Base-by-base conservation (phyloP, 1,140 invertebrate species). In the Drosophila aff. region DNA sequence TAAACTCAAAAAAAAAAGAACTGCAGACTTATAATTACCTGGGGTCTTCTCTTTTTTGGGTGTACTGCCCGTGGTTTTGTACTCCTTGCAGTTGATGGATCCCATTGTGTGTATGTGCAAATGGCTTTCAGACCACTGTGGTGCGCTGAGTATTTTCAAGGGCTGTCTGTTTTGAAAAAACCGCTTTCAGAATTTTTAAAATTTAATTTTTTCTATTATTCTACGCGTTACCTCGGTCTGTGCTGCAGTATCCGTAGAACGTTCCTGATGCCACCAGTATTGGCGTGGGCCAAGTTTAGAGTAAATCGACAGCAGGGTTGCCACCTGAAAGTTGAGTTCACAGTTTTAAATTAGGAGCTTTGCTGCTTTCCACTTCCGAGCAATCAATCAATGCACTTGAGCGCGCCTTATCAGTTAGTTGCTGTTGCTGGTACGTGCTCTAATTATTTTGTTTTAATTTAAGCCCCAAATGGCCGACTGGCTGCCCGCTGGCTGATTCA, bases 51-150 rank as follows among this genome's bases (percentile, higher is more conserved):
- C 85, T 15, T 77, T 78, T 47, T 85, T 82, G 43, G 85, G 85
- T 10, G 84, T 81, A 49, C 85, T 90, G 18, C 82, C 82, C 18
- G 82, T 90, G 2, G 86, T 90, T 44, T 86, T 91, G 66, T 90
- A 90, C 67, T 90, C 86, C 82, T 90, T 90, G 66, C 86, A 90
- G 38, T 87, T 85, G 40, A 81, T 63, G 23, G 86, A 91, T 28
- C 86, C 86, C 86, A 90, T 90, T 68, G 58, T 87, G 68, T 67
- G 26, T 38, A 77, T 59, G 31, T 46, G 58, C 40, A 26, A 36
- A 38, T 21, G 11, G 8, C 31, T 58, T 18, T 26, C 40, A 40
- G n/a, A 40, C n/a, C 46, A 40, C 6, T 43, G 26, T 26, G 61
- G 26, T 26, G 61, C 6, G 21, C 21, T 61, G 43, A 60, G 26